Evolutionary conservation across 1,140 invertebrate genomes (phyloP), one percentile per base, ranked within the genome.

Genomic region (Drosophila navojoa): DNA sequence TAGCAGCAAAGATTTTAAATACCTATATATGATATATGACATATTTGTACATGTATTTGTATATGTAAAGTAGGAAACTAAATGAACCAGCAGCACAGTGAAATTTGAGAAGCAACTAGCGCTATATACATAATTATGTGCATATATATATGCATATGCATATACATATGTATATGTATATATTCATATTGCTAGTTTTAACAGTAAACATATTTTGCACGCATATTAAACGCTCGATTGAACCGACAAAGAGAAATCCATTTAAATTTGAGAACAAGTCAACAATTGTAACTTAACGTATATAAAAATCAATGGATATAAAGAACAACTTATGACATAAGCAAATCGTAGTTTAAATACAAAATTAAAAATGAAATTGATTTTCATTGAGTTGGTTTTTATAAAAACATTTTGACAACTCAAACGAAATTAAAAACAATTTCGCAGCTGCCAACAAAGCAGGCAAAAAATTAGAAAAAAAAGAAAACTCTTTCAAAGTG

Each of bases 161-260:
- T 45, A 15, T 22, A 22, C 44, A 62, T 35, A 64, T 29, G 49
- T 55, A 66, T 29, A 66, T 32, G 50, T 45, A 66, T 19, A 58
- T 40, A 53, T 52, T 22, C 19, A 61, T 32, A n/a, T 64, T 44
- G 67, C 62, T 84, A 80, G 81, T 80, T 86, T 84, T 86, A 68
- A 85, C 69, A 79, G 54, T 70, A 81, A 66, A 69, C 50, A 74
- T 58, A 76, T 78, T 82, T 79, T 80, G 79, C 76, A 79, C 81
- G 57, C 64, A 79, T 79, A 50, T 68, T 59, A 69, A 64, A 40
- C 68, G 64, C 63, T 78, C 22, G 50, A 50, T 38, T 42, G 40
- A 76, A 58, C 59, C 40, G 40, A 52, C 49, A 77, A 42, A 45
- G 45, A 38, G 55, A 53, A 60, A 49, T 35, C 40, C 29, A 13